Conservation (phyloP, 2,797 vertebrate species). For the Sebastes trivittatus region DNA sequence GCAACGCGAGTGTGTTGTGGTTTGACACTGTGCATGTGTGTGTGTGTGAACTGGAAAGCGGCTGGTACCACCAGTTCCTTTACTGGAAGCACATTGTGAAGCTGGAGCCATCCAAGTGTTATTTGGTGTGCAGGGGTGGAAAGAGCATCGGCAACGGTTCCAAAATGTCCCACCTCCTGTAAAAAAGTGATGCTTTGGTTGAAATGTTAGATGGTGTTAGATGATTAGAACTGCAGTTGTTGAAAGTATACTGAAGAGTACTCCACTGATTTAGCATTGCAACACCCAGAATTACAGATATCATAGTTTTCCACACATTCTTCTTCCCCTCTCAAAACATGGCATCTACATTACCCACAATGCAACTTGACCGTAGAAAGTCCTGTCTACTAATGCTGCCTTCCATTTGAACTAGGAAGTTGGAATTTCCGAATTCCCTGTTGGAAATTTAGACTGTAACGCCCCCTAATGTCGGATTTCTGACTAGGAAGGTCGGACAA, state of each 20-base stretch:
- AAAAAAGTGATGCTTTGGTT: not conserved
- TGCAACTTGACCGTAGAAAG: not conserved
- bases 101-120: conserved; percentile 45
- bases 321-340: not conserved
- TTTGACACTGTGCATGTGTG: conserved; percentile 60
- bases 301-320: not conserved
- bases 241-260: not conserved
- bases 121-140: conserved; percentile 52
- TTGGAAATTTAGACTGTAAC: too few relatives aligned
- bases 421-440: too few relatives aligned
- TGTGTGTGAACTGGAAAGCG: conserved; percentile 62
- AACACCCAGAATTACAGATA: not conserved
- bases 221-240: not conserved
- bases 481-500: too few relatives aligned
- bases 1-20: conserved; percentile 73
- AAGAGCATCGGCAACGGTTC: conserved; percentile 34
- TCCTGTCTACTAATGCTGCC: not conserved
- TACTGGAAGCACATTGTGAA: conserved; percentile 69
- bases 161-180: conserved; percentile 17
- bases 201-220: not conserved
- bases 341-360: not conserved
- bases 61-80: conserved; percentile 65
- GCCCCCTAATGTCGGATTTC: too few relatives aligned
- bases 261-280: not conserved
- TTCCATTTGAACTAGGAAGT: too few relatives aligned